Base-by-base conservation (phyloP, 2,888 invertebrate species). In the Thereva unica region DNA sequence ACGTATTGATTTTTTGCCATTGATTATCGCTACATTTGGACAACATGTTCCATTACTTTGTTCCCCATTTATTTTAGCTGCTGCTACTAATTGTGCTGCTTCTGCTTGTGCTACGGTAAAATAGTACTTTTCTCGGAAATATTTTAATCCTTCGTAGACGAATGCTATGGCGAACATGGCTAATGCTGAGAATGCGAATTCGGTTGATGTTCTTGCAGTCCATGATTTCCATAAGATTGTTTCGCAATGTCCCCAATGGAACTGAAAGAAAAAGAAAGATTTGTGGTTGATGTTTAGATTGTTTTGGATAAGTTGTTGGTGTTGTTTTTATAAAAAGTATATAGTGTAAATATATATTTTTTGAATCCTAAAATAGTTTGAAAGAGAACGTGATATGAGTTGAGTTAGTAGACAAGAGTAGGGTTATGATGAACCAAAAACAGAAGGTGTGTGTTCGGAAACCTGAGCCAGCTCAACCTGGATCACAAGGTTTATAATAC, bases 91-190 rank as follows among this genome's bases (percentile, higher is more conserved):
- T 5, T 74, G 72, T 41, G 75, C 73, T 1, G 71, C 69, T 67
- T 75, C 73, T 53, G 71, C 72, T 12, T 74, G 74, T 0, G 73
- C 72, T 4, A 73, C 73, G 34, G 71, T 68, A 3, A 74, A 71
- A 12, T 75, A 54, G 45, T 76, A 70, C 8, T 74, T 81, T 73
- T 85, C 85, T 0, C 86, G 78, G 75, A 83, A 89, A 82, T 93
- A 95, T 83, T 97, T 98, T 3, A 99, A 85, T 0, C 93, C 95
- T 82, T 99, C 98, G 78, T 97, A 98, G n/a, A 95, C 83, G 35
- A 95, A 87, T 0, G 94, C 92, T 77, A 96, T 87, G 57, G 94
- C 84, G 80, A 97, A 92, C 73, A 98, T 90, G 54, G 91, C 92
- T 64, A 96, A 83, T 78, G 93, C 92, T 0, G 97, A 96, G 1